Base-by-base conservation (phyloP, 1,140 invertebrate species). In the Aphidius gifuensis region DNA sequence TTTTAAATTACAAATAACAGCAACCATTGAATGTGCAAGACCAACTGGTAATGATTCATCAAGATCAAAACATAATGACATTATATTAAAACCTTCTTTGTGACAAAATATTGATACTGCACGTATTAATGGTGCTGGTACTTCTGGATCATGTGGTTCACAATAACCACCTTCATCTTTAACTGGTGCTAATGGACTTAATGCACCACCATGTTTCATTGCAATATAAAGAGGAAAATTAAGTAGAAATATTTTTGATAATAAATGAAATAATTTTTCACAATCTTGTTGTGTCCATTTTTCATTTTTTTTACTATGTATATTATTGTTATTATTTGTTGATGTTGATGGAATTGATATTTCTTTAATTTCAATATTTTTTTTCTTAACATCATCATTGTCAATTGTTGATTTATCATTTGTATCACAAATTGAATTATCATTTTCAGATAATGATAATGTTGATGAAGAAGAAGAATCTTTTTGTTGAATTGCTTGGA, bases 161-260 rank as follows among this genome's bases (percentile, higher is more conserved):
- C 93, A 96, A 76, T 92, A 96, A 21, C 78, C 76, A 45, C 78
- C 76, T 68, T 80, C 79, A 51, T 80, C 79, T 76, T 81, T 81
- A 21, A 74, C 66, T 39, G 79, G 77, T 67, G 76, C 74, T 55
- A 79, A 67, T 44, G 77, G 74, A 65, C 77, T 80, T 16, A 79
- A 74, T 43, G 74, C 73, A 61, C 78, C 79, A 47, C 79, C 76
- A 75, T 96, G 92, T 79, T 96, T 96, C 80, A 93, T 93, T 49
- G 93, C 93, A 74, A 94, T 86, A 77, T 97, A 97, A 9, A 94
- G 82, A 23, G 94, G 94, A 81, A 96, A 97, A 78, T 95, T 95
- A 60, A 92, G 83, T 62, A 92, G 80, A 78, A 93, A 93, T 60
- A 92, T 85, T 80, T 92, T 93, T 3, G 90, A 88, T 44, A 92